Evolutionary conservation across 1,140 invertebrate species (phyloP), one percentile per base, ranked within the genome.

Genomic region (Doryteuthis pealeii): DNA sequence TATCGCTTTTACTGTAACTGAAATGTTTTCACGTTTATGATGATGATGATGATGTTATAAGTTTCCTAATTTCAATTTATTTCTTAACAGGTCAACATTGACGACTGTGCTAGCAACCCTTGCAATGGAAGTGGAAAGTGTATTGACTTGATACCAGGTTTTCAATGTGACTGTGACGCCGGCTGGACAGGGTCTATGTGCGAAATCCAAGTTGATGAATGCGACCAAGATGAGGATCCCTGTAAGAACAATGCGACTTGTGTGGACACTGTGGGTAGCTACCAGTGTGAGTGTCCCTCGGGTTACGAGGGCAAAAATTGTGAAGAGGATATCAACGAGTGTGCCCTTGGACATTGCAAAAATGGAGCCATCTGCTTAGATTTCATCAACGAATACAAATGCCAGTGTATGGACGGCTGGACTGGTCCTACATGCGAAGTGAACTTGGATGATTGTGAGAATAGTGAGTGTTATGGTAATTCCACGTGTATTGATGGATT

Each of bases 201-300:
- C 43, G 45, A 62, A 58, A 58, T 28, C 0, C n/a, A 71, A 15
- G 77, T 79, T 28, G 65, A 79, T 70, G 78, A 79, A 75, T 79
- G 78, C 54, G 54, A 58, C 0, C 26, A 6, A 22, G 5, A 4
- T 12, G 28, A 26, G 3, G 12, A 43, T n/a, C 70, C 65, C 10
- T 79, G 78, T 49, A 10, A 31, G 31, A 26, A 77, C 30, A 71
- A 71, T 43, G 74, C 58, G 15, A 74, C 58, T 5, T 79, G 78
- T 28, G 4, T 28, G 2, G 68, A 79, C 72, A 26, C 22, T 6
- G 40, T 74, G 14, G 68, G 93, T 74, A 97, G 96, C 88, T 99
- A 96, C 89, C 94, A 94, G 85, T 99, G 96, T 86, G 92, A 94
- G 74, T 98, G 96, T 88, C 95, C 95, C 18, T 92, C 94, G 10